These are phyloP conservation scores for Aspiorhynchus laticeps DNA, from an alignment of 2,113 vertebrate species.

Conservation along the genomic window DNA sequence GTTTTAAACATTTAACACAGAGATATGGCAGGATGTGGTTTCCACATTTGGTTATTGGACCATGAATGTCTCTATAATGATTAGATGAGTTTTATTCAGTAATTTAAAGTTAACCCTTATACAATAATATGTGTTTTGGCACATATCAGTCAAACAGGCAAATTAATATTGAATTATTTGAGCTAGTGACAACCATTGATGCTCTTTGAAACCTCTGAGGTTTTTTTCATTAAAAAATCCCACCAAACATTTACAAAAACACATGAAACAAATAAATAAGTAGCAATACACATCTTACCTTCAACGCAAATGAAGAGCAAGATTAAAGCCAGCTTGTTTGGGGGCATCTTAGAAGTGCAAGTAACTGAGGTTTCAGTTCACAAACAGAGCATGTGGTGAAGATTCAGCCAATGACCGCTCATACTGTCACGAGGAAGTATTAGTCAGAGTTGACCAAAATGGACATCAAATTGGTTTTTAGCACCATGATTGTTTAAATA, in stretches of 20 bases:
- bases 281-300: background rate
- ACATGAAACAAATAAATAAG: background rate
- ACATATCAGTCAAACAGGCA: background rate
- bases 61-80: background rate
- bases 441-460: background rate
- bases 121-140: too few relatives aligned
- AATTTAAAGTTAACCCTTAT: background rate
- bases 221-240: background rate
- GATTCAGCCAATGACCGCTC: background rate
- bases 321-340: background rate
- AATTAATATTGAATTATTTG: background rate
- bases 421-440: background rate
- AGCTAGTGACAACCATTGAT: background rate
- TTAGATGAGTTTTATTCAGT: background rate
- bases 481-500: too few relatives aligned
- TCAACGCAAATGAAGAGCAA: background rate
- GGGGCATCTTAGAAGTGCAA: background rate
- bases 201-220: background rate
- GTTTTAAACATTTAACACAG: background rate
- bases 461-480: background rate
- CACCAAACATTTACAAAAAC: background rate
- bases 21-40: background rate
- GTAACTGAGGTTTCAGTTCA: background rate
- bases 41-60: background rate
- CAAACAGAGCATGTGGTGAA: background rate